Evolutionary conservation across 2,797 vertebrate species (phyloP).

Genomic region (Menidia menidia): DNA sequence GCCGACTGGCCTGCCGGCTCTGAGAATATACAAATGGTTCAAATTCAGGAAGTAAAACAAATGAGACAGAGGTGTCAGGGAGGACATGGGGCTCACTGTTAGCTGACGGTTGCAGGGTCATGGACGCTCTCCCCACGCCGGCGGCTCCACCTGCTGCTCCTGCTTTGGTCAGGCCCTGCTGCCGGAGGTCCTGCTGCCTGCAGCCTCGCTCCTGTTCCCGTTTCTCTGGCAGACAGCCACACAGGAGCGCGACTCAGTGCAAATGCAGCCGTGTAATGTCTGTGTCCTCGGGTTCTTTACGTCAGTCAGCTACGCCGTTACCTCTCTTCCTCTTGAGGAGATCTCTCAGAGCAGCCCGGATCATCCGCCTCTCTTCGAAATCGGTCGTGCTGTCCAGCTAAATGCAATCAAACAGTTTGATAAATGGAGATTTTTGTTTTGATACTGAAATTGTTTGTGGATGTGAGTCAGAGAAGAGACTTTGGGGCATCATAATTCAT

Average conservation of each 20-base stretch:
- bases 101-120: slow-evolving; percentile 68
- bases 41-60: not conserved
- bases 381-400: slow-evolving; percentile 89
- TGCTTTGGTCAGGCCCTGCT: slow-evolving; percentile 74
- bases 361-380: slow-evolving; percentile 90
- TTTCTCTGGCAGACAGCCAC: slow-evolving; percentile 82
- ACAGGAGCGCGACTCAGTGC: not conserved
- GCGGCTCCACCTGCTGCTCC: slow-evolving; percentile 45
- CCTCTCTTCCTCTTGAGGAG: slow-evolving; percentile 91
- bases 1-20: slow-evolving; percentile 73
- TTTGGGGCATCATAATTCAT: not conserved
- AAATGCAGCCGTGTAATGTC: not conserved
- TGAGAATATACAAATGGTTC: slow-evolving; percentile 32
- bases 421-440: not conserved
- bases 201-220: slow-evolving; percentile 89
- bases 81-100: slow-evolving; percentile 58
- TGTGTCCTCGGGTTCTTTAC: too few relatives aligned
- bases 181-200: slow-evolving; percentile 86
- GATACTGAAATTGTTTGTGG: not conserved
- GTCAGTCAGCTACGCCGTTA: slow-evolving; percentile 12
- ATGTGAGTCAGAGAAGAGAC: not conserved
- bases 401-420: slow-evolving; percentile 7
- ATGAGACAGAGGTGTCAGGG: not conserved
- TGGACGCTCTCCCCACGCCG: slow-evolving; percentile 59
- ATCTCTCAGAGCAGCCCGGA: slow-evolving; percentile 91